These are phyloP conservation scores for Fukomys damarensis DNA, from an alignment of 2,113 vertebrate species.

Conservation along the genomic window DNA sequence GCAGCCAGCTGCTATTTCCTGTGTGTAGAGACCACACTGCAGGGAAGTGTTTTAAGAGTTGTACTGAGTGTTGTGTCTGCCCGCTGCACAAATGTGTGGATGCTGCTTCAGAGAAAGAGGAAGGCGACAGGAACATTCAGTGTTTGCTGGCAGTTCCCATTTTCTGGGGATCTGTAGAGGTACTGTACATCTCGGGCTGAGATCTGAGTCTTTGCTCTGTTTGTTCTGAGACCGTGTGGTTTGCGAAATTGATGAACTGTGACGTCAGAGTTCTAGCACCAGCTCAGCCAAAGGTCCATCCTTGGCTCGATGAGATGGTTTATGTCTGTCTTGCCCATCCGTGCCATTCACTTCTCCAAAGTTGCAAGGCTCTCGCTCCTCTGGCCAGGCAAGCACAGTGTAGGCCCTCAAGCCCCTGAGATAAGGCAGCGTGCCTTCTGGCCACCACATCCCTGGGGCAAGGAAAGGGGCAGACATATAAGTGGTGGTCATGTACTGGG, in stretches of 20 bases:
- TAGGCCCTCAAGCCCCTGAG: neutral
- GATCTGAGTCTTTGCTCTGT: conserved; percentile 61
- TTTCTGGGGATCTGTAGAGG: neutral
- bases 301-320: neutral
- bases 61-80: conserved; percentile 60
- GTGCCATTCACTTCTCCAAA: neutral
- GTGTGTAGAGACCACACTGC: conserved; percentile 72
- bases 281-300: neutral
- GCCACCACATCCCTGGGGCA: neutral
- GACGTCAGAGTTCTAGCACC: conserved; percentile 8
- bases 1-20: conserved; percentile 72
- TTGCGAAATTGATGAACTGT: conserved; percentile 41
- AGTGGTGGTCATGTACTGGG: neutral
- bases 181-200: neutral
- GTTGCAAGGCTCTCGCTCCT: neutral
- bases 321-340: neutral
- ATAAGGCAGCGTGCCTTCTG: neutral
- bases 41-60: conserved; percentile 67
- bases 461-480: neutral
- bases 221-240: neutral
- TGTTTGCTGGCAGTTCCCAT: neutral
- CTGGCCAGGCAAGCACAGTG: neutral
- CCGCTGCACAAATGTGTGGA: neutral
- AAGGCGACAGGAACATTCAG: neutral
- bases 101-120: neutral